Evolutionary conservation across 2,797 vertebrate genomes (phyloP).

Genomic region (Hyperoplus immaculatus): DNA sequence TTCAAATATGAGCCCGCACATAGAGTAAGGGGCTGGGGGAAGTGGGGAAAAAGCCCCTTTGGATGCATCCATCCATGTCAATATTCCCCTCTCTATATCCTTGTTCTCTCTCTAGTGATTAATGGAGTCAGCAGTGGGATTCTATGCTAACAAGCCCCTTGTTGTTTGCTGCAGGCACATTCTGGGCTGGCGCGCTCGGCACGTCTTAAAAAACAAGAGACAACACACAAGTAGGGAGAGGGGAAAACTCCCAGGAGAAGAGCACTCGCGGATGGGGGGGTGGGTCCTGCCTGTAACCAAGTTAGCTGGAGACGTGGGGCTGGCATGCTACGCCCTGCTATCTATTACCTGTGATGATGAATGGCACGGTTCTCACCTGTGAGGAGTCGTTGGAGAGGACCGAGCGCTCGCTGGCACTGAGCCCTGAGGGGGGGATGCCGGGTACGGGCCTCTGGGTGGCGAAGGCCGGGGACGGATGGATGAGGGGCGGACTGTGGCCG

Average conservation of each 20-base stretch:
- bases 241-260: slow-evolving; percentile 77
- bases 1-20: slow-evolving; percentile 71
- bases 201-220: slow-evolving; percentile 68
- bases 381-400: slow-evolving; percentile 91
- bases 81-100: slow-evolving; percentile 73
- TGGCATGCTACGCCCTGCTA: slow-evolving; percentile 57
- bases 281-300: slow-evolving; percentile 67
- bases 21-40: slow-evolving; percentile 52
- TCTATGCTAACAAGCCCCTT: slow-evolving; percentile 87
- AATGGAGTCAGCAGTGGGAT: slow-evolving; percentile 80
- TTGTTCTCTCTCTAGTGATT: slow-evolving; percentile 84
- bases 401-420: slow-evolving; percentile 91
- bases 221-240: slow-evolving; percentile 74
- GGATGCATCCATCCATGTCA: slow-evolving; percentile 83
- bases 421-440: slow-evolving; percentile 90
- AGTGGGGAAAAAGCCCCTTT: slow-evolving; percentile 69
- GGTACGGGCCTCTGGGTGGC: slow-evolving; percentile 94
- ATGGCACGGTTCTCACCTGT: slow-evolving; percentile 90
- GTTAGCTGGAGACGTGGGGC: slow-evolving; percentile 51
- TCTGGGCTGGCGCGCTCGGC: slow-evolving; percentile 47
- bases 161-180: slow-evolving; percentile 78
- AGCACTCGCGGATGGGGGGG: background rate
- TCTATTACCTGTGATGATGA: slow-evolving; percentile 79
- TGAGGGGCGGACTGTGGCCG: slow-evolving; percentile 96
- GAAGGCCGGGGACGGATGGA: slow-evolving; percentile 95